Evolutionary conservation across 37 sponge, comb jelly and placozoan species (phyloP).

Genomic region (Aphrocallistes beatrix): DNA sequence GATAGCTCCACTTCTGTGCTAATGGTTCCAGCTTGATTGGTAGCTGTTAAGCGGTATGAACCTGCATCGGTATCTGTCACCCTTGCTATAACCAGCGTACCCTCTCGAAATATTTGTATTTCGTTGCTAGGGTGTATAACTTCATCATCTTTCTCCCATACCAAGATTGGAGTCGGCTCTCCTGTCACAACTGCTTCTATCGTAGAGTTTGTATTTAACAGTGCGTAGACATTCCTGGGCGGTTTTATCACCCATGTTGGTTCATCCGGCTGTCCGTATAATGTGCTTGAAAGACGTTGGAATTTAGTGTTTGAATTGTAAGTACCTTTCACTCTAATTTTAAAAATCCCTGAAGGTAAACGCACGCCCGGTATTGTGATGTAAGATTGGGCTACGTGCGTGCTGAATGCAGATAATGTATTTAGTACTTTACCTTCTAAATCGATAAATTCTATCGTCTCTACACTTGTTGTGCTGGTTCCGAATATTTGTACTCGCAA

Average conservation of each 20-base stretch:
- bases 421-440: neutral
- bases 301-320: neutral
- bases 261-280: neutral
- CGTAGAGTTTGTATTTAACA: neutral
- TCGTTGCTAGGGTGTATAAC: neutral
- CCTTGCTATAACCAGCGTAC: neutral
- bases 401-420: neutral
- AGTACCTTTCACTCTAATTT: neutral
- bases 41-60: neutral
- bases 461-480: neutral
- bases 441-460: neutral
- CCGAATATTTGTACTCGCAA: neutral
- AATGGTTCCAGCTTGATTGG: neutral
- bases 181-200: neutral
- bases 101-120: neutral
- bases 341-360: neutral
- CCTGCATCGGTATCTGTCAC: neutral
- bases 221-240: neutral
- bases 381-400: neutral
- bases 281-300: neutral
- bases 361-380: neutral
- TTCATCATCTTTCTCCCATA: neutral
- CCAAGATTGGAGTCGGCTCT: neutral
- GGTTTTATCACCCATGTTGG: neutral
- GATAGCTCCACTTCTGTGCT: neutral